These are phyloP conservation scores for Rhopalosiphum padi DNA, from an alignment of 1,140 invertebrate species.

Conservation along the genomic window DNA sequence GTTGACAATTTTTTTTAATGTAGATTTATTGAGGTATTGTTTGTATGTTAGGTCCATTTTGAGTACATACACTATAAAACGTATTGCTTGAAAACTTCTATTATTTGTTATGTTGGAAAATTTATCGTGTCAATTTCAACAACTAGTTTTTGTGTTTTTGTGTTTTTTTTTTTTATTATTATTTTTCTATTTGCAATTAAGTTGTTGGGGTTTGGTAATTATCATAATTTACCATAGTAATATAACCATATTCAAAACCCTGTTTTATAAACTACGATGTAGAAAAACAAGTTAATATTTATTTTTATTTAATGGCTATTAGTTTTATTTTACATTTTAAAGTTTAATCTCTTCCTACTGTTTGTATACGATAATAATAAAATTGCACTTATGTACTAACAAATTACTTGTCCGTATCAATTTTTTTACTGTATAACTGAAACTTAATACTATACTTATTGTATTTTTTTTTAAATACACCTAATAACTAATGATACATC, in stretches of 20 bases:
- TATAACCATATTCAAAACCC: background rate
- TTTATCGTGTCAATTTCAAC: background rate
- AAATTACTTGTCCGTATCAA: slow-evolving; percentile 2
- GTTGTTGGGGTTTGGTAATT: background rate
- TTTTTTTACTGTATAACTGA: background rate
- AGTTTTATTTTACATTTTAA: slow-evolving; percentile 17
- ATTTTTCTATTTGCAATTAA: background rate
- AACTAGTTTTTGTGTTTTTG: background rate
- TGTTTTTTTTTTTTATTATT: background rate
- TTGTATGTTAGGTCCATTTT: background rate
- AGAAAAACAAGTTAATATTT: background rate
- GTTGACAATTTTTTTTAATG: background rate
- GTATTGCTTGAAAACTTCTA: background rate
- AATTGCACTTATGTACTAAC: slow-evolving; percentile 15
- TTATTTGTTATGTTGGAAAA: background rate
- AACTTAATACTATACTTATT: background rate
- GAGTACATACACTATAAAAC: background rate
- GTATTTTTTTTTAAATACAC: background rate
- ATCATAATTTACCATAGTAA: background rate
- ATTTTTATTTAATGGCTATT: background rate
- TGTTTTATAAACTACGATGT: background rate
- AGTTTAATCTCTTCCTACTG: background rate
- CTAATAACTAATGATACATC: background rate
- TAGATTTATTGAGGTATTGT: background rate
- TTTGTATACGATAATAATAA: slow-evolving; percentile 27